phyloP scores from a whole-genome alignment of 2,113 vertebrate species.

The Paradisaea rubra region DNA sequence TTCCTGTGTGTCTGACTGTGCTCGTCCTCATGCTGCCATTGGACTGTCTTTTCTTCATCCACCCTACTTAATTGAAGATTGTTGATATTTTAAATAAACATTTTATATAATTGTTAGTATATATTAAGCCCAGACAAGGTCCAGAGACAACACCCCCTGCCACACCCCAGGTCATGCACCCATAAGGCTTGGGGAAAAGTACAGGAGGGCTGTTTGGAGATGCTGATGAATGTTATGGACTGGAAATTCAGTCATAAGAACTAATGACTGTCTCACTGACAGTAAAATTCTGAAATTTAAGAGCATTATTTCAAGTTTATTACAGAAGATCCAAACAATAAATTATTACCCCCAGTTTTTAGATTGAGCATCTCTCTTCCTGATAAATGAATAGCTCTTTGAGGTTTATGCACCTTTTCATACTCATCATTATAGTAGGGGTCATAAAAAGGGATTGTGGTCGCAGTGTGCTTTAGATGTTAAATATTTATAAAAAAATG shows the following conservation, averaged over 20 bases:
- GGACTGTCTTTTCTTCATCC: not conserved
- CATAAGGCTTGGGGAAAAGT: not conserved
- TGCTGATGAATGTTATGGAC: slow-evolving; percentile 43
- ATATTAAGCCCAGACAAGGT: not conserved
- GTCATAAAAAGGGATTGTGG: slow-evolving; percentile 53
- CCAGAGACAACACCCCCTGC: not conserved
- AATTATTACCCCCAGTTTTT: slow-evolving; percentile 48
- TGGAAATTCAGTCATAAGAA: slow-evolving; percentile 62
- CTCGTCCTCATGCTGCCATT: not conserved
- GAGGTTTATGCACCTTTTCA: slow-evolving; percentile 66
- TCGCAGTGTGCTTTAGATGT: not conserved
- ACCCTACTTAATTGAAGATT: not conserved
- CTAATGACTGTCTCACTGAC: slow-evolving; percentile 63
- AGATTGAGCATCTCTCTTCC: slow-evolving; percentile 34
- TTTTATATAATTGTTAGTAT: not conserved
- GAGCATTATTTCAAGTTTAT: slow-evolving; percentile 66
- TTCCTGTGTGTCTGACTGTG: not conserved
- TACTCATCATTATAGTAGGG: slow-evolving; percentile 7
- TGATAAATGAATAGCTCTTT: slow-evolving; percentile 63
- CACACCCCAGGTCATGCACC: not conserved
- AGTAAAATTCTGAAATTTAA: slow-evolving; percentile 65
- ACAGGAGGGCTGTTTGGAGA: not conserved
- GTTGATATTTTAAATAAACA: not conserved
- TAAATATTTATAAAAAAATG: slow-evolving; percentile 47
- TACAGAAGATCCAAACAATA: slow-evolving; percentile 58